These are phyloP conservation scores for Caenorhabditis sp. DNA, from an alignment of 2,888 invertebrate species.

Conservation along the genomic window DNA sequence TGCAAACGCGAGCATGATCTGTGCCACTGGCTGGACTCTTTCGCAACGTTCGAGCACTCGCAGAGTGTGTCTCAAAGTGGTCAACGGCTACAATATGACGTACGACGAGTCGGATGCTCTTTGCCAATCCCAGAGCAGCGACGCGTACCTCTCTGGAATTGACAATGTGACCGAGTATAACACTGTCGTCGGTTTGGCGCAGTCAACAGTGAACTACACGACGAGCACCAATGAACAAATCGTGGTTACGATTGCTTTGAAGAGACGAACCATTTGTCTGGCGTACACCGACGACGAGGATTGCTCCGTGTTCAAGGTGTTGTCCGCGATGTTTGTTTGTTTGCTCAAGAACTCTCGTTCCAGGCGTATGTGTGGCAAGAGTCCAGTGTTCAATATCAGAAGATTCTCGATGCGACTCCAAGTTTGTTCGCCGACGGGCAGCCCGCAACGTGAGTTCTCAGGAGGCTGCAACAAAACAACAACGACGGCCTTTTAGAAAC, in stretches of 20 bases:
- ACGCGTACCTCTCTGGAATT: slow-evolving; percentile 32
- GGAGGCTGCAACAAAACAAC: background rate
- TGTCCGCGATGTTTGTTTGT: too few species aligned
- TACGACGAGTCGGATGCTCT: slow-evolving; percentile 25
- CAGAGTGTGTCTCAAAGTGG: slow-evolving; percentile 31
- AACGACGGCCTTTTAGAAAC: background rate
- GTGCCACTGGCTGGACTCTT: slow-evolving; percentile 31
- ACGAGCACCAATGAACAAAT: slow-evolving; percentile 14
- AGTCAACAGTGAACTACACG: slow-evolving; percentile 20
- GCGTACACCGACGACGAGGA: slow-evolving; percentile 16
- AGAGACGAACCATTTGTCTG: slow-evolving; percentile 19
- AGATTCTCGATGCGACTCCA: slow-evolving; percentile 7
- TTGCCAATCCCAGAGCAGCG: slow-evolving; percentile 18
- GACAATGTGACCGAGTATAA: slow-evolving; percentile 43
- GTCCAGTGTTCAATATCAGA: slow-evolving; percentile 23
- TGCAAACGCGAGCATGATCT: slow-evolving; percentile 7
- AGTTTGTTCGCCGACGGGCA: slow-evolving; percentile 27
- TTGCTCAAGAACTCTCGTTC: background rate
- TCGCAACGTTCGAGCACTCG: slow-evolving; percentile 11
- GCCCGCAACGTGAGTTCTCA: slow-evolving; percentile 13
- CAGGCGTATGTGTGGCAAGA: slow-evolving; percentile 23
- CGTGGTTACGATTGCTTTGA: slow-evolving; percentile 39
- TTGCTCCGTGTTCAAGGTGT: slow-evolving; percentile 37
- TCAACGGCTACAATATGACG: slow-evolving; percentile 38
- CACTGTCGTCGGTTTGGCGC: slow-evolving; percentile 24